Conservation (phyloP, 2,888 invertebrate species). For the Resseliella maxima region DNA sequence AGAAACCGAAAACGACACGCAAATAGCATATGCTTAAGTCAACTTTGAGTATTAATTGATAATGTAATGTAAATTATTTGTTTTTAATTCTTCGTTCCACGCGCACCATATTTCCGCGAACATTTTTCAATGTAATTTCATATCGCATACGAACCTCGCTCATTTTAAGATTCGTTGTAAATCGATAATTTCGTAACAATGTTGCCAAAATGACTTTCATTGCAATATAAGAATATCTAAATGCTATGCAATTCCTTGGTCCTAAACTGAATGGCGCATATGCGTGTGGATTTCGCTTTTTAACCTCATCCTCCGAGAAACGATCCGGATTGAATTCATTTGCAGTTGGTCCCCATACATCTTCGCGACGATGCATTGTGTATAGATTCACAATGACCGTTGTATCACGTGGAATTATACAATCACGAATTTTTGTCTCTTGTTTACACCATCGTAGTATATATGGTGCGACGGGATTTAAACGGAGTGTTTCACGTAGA, state of each 20-base stretch:
- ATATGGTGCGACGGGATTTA: constrained; percentile 57
- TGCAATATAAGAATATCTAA: constrained; percentile 60
- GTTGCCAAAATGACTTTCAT: constrained; percentile 56
- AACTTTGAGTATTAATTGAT: no score
- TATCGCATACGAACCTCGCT: constrained; percentile 61
- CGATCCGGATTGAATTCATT: constrained; percentile 73
- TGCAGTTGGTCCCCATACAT: constrained; percentile 71
- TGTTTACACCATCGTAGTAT: constrained; percentile 23
- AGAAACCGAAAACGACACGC: no score
- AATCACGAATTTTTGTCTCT: constrained; percentile 50
- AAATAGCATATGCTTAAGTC: not conserved
- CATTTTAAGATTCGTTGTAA: constrained; percentile 60
- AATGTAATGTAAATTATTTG: no score
- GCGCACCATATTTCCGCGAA: constrained; percentile 55
- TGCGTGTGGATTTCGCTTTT: constrained; percentile 62
- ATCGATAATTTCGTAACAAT: constrained; percentile 60
- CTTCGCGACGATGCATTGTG: constrained; percentile 73
- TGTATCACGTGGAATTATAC: constrained; percentile 68
- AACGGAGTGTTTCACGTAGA: constrained; percentile 55
- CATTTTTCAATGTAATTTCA: constrained; percentile 61
- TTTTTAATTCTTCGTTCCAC: constrained; percentile 42
- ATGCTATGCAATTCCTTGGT: constrained; percentile 67
- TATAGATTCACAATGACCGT: constrained; percentile 70
- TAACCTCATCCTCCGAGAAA: constrained; percentile 69
- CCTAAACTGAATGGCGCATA: constrained; percentile 68